A percentile compares a stretch with the other conserved stretches of the same genome.
phyloP scores from a whole-genome alignment of 1,140 invertebrate species.

The Psilanteris sp. region DNA sequence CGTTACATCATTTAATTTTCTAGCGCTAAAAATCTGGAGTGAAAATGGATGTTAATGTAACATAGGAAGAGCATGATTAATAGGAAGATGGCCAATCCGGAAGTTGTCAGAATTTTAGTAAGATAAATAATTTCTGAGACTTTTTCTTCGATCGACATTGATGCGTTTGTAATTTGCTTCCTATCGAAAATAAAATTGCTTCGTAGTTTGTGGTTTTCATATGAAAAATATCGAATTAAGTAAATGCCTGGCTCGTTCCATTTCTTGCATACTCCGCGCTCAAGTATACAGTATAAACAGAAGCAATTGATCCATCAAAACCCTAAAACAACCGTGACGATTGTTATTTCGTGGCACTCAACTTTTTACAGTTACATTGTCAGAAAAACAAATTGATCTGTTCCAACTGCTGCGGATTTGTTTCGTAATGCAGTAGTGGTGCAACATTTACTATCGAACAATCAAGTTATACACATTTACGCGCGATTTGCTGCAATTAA shows the following conservation, averaged over 20 bases:
- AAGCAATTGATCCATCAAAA: slow-evolving; percentile 37
- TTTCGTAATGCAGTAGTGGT: slow-evolving; percentile 48
- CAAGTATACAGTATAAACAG: background rate
- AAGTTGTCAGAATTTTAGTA: too few relatives aligned
- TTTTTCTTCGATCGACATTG: too few relatives aligned
- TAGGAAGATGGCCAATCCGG: too few relatives aligned
- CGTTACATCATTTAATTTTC: slow-evolving; percentile 4
- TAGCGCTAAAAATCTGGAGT: slow-evolving; percentile 20
- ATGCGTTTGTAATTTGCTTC: too few relatives aligned
- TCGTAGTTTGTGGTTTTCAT: too few relatives aligned
- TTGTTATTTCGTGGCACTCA: slow-evolving; percentile 38
- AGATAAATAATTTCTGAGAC: too few relatives aligned
- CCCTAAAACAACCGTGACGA: slow-evolving; percentile 39
- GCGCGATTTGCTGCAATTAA: too few relatives aligned
- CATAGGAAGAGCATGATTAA: too few relatives aligned
- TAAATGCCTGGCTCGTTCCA: too few relatives aligned
- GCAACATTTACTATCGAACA: background rate
- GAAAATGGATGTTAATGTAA: slow-evolving; percentile 39
- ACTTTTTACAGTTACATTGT: slow-evolving; percentile 49
- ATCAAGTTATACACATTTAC: slow-evolving; percentile 22
- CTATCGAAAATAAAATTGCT: too few relatives aligned
- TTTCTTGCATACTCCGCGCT: too few relatives aligned
- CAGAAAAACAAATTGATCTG: slow-evolving; percentile 45
- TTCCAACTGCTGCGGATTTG: slow-evolving; percentile 26
- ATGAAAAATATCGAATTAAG: too few relatives aligned